Conservation (phyloP, 2,113 vertebrate species). For the Jacana jacana region DNA sequence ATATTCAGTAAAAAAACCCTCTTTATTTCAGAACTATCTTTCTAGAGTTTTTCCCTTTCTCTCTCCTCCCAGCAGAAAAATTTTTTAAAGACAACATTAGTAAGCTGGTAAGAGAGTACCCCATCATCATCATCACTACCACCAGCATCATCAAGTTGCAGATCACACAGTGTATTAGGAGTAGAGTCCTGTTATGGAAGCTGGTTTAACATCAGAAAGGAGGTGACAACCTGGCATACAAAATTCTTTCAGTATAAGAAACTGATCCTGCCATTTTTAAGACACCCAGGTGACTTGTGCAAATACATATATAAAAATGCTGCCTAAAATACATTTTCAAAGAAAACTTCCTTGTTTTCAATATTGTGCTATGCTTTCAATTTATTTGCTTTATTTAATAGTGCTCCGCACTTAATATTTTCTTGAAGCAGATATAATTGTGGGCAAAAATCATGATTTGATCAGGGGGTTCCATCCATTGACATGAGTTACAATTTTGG, state of each 20-base stretch:
- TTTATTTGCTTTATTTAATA: background rate
- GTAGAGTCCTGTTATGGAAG: background rate
- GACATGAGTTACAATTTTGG: background rate
- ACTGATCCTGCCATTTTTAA: fast-evolving
- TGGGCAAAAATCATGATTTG: background rate
- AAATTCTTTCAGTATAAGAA: background rate
- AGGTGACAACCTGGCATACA: fast-evolving
- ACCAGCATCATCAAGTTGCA: background rate
- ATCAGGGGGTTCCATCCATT: background rate
- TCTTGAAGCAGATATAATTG: background rate
- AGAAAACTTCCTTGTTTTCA: background rate
- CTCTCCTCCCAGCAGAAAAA: background rate
- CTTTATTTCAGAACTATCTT: background rate
- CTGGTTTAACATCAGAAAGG: background rate
- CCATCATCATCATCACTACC: background rate
- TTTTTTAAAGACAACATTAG: background rate
- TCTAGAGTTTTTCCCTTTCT: background rate
- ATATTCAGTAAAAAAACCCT: background rate
- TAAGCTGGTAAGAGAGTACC: background rate
- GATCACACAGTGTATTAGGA: background rate
- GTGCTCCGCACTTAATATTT: background rate
- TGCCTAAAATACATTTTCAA: background rate
- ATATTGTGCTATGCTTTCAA: background rate
- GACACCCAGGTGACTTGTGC: fast-evolving
- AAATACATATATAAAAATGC: background rate